phyloP scores from a whole-genome alignment of 2,113 vertebrate species.

The Heptranchias perlo region DNA sequence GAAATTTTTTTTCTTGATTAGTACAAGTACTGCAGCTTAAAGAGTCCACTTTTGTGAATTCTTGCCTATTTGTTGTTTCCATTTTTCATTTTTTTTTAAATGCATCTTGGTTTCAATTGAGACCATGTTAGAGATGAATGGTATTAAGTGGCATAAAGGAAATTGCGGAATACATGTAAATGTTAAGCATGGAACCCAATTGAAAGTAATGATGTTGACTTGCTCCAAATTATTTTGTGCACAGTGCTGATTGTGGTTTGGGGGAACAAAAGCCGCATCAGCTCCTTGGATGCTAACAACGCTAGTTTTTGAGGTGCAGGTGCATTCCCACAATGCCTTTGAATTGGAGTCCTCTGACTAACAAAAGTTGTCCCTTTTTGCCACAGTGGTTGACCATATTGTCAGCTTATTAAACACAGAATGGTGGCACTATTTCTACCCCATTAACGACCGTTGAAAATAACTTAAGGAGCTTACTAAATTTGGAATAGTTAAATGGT shows the following conservation, averaged over 20 bases:
- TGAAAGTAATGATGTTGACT: neutral
- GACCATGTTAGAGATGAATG: neutral
- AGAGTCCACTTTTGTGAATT: neutral
- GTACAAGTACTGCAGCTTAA: neutral
- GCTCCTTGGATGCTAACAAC: neutral
- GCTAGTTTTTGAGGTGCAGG: neutral
- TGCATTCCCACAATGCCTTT: neutral
- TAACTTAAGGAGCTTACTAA: neutral
- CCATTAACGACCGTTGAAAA: neutral
- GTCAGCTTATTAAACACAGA: neutral
- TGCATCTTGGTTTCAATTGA: neutral
- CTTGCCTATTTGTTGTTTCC: neutral
- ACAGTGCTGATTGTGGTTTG: neutral
- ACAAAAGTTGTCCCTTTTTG: neutral
- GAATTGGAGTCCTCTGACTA: neutral
- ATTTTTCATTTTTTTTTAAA: neutral
- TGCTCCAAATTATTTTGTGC: neutral
- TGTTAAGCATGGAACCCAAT: neutral
- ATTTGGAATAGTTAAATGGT: neutral
- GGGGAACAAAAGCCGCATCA: neutral
- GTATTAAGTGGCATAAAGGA: neutral
- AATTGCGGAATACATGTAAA: conserved; percentile 17
- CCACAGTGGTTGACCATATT: neutral
- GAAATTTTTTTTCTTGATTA: neutral
- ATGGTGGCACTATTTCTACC: neutral